Evolutionary conservation across 2,113 vertebrate species (phyloP).

Genomic region (Chionis minor): DNA sequence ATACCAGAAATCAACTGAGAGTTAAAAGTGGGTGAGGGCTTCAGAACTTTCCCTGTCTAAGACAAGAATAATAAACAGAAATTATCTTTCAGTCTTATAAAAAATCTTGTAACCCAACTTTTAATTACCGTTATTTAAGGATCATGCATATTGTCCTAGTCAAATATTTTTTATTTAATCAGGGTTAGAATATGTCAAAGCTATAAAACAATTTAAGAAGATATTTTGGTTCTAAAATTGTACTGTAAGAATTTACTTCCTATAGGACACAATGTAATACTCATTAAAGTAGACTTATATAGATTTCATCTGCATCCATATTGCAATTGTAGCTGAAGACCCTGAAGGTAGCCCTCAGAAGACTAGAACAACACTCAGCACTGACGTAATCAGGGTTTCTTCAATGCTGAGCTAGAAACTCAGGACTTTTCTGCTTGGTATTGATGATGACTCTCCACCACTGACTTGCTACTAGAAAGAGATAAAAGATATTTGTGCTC

Average conservation of each 20-base stretch:
- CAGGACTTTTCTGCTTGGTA: neutral
- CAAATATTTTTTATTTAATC: neutral
- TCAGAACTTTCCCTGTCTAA: neutral
- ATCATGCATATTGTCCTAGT: neutral
- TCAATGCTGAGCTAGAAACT: neutral
- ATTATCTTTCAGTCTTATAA: neutral
- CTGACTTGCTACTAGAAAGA: neutral
- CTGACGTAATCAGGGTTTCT: neutral
- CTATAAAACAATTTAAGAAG: neutral
- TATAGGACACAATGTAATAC: neutral
- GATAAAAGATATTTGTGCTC: neutral
- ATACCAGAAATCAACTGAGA: neutral
- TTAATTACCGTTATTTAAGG: neutral
- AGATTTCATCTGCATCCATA: neutral
- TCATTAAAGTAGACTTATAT: neutral
- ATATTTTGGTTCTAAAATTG: neutral
- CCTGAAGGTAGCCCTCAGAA: neutral
- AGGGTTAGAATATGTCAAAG: neutral
- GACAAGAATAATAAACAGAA: neutral
- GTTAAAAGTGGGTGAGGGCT: neutral
- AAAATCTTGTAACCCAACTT: neutral
- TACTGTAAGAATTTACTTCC: neutral
- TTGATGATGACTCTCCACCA: neutral
- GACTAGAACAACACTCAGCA: neutral
- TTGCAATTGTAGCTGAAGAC: neutral